phyloP scores from a whole-genome alignment of 2,888 invertebrate species.

The Scaptomyza tumidula region DNA sequence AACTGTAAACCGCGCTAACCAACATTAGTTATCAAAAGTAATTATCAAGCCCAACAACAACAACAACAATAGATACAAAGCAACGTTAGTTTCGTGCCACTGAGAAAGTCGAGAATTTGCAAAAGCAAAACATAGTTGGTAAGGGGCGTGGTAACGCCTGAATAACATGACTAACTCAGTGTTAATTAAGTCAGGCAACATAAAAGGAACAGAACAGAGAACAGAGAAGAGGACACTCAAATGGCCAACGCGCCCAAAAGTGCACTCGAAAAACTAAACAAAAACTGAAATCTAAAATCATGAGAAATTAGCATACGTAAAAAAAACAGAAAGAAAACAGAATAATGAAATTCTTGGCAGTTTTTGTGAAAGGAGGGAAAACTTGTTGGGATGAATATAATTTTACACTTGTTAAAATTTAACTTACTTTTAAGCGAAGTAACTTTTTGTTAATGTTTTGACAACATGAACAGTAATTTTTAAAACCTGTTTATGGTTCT shows the following conservation, averaged over 20 bases:
- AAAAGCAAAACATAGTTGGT: conserved; percentile 3
- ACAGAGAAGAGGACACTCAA: conserved; percentile 33
- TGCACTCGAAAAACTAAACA: conserved; percentile 19
- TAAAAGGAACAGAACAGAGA: conserved; percentile 1
- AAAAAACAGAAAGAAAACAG: too few relatives aligned
- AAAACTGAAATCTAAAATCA: conserved; percentile 11
- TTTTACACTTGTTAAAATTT: too few relatives aligned
- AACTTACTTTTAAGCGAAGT: too few relatives aligned
- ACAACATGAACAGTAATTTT: too few relatives aligned
- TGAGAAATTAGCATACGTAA: neutral
- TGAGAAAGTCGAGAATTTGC: conserved; percentile 9
- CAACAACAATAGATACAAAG: conserved; percentile 23
- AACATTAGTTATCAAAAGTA: conserved; percentile 74
- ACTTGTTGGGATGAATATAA: too few relatives aligned
- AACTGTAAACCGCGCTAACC: conserved; percentile 49
- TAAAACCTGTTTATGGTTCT: too few relatives aligned
- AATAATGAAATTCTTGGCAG: too few relatives aligned
- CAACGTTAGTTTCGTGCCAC: conserved; percentile 26
- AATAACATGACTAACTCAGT: conserved; percentile 54
- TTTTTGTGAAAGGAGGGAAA: too few relatives aligned
- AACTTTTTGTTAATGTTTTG: too few relatives aligned
- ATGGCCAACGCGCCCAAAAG: conserved; percentile 53
- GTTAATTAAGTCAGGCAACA: conserved; percentile 67
- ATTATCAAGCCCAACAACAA: conserved; percentile 62
- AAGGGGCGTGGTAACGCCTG: conserved; percentile 26